phyloP scores from a whole-genome alignment of 2,888 invertebrate genomes.

The Ichneumon xanthorius region DNA sequence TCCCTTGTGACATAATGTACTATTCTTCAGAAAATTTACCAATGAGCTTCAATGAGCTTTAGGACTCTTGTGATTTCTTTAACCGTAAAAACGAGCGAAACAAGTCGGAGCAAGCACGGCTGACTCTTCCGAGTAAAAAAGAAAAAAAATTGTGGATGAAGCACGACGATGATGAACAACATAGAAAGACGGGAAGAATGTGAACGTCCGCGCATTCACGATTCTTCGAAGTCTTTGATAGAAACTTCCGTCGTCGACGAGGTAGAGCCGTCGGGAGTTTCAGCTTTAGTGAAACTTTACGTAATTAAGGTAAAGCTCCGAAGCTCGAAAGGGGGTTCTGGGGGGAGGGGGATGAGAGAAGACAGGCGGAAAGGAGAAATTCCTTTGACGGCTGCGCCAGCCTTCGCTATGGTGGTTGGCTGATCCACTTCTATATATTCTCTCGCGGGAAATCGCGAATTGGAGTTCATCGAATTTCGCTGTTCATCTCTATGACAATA shows the following conservation, averaged over 20 bases:
- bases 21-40: neutral
- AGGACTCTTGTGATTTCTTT: neutral
- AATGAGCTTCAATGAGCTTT: neutral
- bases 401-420: neutral
- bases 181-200: slow-evolving; percentile 27
- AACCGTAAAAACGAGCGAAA: neutral
- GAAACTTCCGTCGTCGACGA: slow-evolving; percentile 49
- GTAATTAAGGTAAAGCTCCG: slow-evolving; percentile 67
- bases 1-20: no score
- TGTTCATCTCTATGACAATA: slow-evolving; percentile 55
- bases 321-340: slow-evolving; percentile 25
- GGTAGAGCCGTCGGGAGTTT: slow-evolving; percentile 52
- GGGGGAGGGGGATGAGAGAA: neutral
- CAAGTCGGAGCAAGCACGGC: slow-evolving; percentile 37
- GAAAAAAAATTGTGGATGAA: neutral
- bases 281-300: slow-evolving; percentile 61
- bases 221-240: slow-evolving; percentile 65
- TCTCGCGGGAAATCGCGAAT: slow-evolving; percentile 48
- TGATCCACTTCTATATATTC: slow-evolving; percentile 12
- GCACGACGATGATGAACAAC: slow-evolving; percentile 47
- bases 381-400: slow-evolving; percentile 55
- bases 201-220: slow-evolving; percentile 25
- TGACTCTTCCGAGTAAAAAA: slow-evolving; percentile 28
- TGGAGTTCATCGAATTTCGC: slow-evolving; percentile 55
- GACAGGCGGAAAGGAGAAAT: neutral